phyloP scores from a whole-genome alignment of 1,140 invertebrate genomes.

The Hypothenemus hampei region DNA sequence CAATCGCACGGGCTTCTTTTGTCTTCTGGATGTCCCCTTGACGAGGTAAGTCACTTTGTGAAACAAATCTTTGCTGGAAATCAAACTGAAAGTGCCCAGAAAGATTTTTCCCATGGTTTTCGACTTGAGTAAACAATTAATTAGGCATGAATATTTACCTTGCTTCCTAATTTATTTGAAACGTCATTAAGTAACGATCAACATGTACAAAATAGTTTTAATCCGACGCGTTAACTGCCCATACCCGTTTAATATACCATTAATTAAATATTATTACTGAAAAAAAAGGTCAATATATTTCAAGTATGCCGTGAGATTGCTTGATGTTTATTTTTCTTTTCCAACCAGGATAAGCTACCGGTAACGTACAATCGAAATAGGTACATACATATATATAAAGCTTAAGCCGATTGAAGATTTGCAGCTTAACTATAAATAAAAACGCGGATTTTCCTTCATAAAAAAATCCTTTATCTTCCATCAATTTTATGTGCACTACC shows the following conservation, averaged over 20 bases:
- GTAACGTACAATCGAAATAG: conserved; percentile 10
- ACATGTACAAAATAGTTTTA: conserved; percentile 10
- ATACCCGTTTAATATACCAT: conserved; percentile 5
- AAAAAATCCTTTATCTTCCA: neutral
- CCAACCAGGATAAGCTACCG: conserved; percentile 12
- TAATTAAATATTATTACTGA: conserved; percentile 7
- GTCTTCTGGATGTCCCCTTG: conserved; percentile 84
- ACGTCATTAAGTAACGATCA: conserved; percentile 8
- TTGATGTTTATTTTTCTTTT: conserved; percentile 4
- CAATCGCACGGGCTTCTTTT: conserved; percentile 82
- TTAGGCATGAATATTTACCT: conserved; percentile 1
- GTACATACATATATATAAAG: no score
- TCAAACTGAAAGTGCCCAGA: neutral
- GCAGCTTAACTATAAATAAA: conserved; percentile 7
- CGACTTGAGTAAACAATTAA: neutral
- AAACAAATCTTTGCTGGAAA: neutral
- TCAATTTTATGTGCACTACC: neutral
- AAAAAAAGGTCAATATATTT: conserved; percentile 1
- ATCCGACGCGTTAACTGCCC: conserved; percentile 14
- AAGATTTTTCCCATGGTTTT: neutral
- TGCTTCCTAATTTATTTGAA: conserved; percentile 4
- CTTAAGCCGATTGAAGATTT: conserved; percentile 19
- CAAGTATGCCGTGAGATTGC: conserved; percentile 1
- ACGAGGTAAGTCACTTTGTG: conserved; percentile 63
- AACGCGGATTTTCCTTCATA: conserved; percentile 4